Percentiles rank a stretch among this genome's conserved stretches.
Conservation (phyloP, 2,113 vertebrate species). For the Apteryx mantelli region DNA sequence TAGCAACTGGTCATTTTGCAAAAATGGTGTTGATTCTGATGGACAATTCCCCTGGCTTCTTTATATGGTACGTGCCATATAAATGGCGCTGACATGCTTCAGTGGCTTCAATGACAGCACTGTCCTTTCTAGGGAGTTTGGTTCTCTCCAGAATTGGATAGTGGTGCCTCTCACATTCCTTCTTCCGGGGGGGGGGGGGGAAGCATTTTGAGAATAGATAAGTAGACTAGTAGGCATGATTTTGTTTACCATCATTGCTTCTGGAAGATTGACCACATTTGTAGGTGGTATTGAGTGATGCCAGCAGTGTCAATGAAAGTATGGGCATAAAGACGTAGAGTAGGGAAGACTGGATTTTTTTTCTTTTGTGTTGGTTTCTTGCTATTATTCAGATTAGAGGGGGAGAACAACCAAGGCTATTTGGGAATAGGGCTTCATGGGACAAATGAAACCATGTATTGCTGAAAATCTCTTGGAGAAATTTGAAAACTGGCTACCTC, state of each 20-base stretch:
- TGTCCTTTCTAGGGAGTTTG: background rate
- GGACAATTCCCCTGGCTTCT: background rate
- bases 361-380: background rate
- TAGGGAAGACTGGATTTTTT: background rate
- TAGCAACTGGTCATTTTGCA: background rate
- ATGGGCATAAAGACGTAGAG: background rate
- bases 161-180: rapidly evolving
- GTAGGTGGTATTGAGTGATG: background rate
- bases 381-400: background rate
- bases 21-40: background rate
- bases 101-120: background rate
- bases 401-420: rapidly evolving
- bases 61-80: background rate
- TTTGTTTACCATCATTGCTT: background rate
- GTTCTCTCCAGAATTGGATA: background rate
- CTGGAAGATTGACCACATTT: background rate
- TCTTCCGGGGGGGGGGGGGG: background rate
- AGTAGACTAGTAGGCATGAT: background rate
- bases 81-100: too few species aligned
- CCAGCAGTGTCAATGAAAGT: background rate
- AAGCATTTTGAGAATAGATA: background rate
- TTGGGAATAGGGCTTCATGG: background rate
- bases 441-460: background rate
- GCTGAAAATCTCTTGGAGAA: too few species aligned
- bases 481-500: background rate